Evolutionary conservation across 2,888 invertebrate genomes (phyloP), one percentile per base, ranked within the genome.

Genomic region (Lymantria monacha): DNA sequence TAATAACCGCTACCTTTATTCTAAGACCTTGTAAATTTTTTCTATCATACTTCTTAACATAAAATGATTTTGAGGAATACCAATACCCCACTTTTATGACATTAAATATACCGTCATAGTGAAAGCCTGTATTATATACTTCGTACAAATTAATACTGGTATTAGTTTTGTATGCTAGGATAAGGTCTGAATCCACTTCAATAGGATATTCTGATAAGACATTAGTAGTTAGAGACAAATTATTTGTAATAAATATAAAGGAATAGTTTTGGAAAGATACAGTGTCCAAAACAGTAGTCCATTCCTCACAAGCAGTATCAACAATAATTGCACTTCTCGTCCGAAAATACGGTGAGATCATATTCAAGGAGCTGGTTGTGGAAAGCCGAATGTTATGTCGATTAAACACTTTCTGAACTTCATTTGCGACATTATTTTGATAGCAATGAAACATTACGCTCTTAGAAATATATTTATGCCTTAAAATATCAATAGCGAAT

Each of bases 121-220:
- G 82, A 54, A 79, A 87, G 0, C 94, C 93, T 1, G 93, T 93
- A 66, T 92, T 93, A 76, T 89, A 93, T 7, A 87, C 72, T 69
- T 93, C 93, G 57, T 85, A 83, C 30, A 93, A 73, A 11, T 68
- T 53, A 57, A 72, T 83, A 13, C 53, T 51, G 7, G 59, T 61
- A 12, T 68, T 51, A 0, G 54, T 60, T 44, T 71, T 69, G 46
- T 70, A 51, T 7, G 83, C 76, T 5, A 92, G 59, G 11, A 77
- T 81, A 5, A 93, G 70, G 63, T 93, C 91, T 0, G 92, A 87
- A 64, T 92, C 83, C 0, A 92, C 73, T 63, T 89, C 88, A 14
- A 92, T 65, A 3, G 82, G 79, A 49, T 83, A 80, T 8, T 65
- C 57, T 9, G 80, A 71, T n/a, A 92, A 69, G 37, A 60, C 56